phyloP scores from a whole-genome alignment of 2,888 invertebrate species.

The Dicyrtomina minuta region DNA sequence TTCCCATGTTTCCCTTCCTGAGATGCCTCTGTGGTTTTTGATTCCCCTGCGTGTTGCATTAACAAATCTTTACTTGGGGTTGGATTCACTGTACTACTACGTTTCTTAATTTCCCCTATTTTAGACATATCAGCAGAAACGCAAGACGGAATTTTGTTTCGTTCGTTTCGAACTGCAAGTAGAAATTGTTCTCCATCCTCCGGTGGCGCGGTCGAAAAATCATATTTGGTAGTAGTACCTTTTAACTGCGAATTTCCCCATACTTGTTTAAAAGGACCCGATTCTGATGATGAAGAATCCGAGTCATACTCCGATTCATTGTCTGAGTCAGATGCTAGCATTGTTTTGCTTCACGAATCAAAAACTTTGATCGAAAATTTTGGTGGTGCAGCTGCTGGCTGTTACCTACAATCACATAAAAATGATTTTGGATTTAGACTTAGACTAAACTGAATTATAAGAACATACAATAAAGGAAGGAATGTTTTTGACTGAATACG shows the following conservation, averaged over 20 bases:
- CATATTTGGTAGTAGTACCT: conserved; percentile 32
- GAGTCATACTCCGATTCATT: conserved; percentile 19
- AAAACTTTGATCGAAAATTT: too few species aligned
- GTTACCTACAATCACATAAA: too few species aligned
- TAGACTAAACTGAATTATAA: too few species aligned
- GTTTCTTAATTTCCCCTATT: conserved; percentile 13
- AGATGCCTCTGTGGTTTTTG: neutral
- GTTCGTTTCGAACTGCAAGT: conserved; percentile 43
- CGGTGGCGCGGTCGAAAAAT: conserved; percentile 40
- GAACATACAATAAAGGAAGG: too few species aligned
- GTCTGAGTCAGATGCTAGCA: conserved; percentile 11
- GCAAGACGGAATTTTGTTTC: conserved; percentile 42
- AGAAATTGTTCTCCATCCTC: conserved; percentile 50
- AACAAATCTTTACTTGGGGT: too few species aligned
- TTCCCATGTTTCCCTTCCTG: neutral
- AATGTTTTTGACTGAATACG: too few species aligned
- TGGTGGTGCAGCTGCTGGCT: too few species aligned
- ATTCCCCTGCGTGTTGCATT: neutral
- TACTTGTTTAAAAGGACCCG: conserved; percentile 19
- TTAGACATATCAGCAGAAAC: conserved; percentile 34
- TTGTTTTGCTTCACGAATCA: neutral
- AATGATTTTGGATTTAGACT: too few species aligned
- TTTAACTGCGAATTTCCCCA: conserved; percentile 26
- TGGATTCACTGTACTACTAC: neutral
- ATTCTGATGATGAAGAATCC: neutral